Conservation (phyloP, 2,113 vertebrate species). For the Myotis brandtii region DNA sequence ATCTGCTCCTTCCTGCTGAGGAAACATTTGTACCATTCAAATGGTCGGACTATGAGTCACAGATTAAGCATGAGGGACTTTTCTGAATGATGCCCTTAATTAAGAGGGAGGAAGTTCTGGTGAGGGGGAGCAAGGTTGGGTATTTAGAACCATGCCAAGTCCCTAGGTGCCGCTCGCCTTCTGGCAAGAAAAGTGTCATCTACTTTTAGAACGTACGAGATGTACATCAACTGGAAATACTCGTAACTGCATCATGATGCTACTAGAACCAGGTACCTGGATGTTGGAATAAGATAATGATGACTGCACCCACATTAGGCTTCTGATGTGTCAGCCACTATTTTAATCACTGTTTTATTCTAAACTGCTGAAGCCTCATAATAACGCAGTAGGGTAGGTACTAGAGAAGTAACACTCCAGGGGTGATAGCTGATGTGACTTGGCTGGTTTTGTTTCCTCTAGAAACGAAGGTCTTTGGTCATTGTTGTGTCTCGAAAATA, state of each 20-base stretch:
- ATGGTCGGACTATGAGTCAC: conserved; percentile 63
- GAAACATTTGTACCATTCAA: conserved; percentile 47
- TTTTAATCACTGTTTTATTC: neutral
- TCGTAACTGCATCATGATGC: neutral
- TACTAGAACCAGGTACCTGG: neutral
- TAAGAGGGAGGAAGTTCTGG: conserved; percentile 43
- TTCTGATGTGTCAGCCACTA: neutral
- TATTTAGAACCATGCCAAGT: neutral
- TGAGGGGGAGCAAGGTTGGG: neutral
- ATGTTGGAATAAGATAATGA: neutral
- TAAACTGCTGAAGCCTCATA: neutral
- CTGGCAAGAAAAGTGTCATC: neutral
- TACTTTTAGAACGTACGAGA: neutral
- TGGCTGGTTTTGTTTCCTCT: conserved; percentile 14
- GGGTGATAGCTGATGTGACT: neutral
- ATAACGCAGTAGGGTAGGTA: neutral
- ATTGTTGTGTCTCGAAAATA: neutral
- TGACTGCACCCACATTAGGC: rapidly evolving
- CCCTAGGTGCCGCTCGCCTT: neutral
- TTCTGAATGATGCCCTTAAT: conserved; percentile 40
- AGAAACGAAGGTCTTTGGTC: conserved; percentile 27
- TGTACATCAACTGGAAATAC: neutral
- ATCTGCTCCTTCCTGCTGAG: conserved; percentile 62
- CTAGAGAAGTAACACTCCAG: neutral
- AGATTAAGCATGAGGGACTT: conserved; percentile 43